Conservation (phyloP, 2,888 invertebrate genomes). For the Cetonia aurata region DNA sequence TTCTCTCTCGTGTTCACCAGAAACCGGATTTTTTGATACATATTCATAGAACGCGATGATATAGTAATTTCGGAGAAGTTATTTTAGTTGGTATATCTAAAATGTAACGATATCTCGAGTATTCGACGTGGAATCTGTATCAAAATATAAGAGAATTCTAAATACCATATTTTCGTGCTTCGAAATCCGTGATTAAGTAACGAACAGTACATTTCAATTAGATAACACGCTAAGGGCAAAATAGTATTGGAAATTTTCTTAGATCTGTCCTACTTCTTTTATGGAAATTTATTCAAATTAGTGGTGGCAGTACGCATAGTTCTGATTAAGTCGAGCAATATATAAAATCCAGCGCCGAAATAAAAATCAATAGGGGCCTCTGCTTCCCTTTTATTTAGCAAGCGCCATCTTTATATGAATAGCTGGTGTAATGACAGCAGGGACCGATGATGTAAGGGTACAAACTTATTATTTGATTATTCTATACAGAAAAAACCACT, state of each 20-base stretch:
- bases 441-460: not conserved
- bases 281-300: conserved; percentile 17
- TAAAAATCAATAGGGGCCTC: conserved; percentile 36
- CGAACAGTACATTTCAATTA: conserved; percentile 4
- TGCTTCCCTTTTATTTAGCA: conserved; percentile 13
- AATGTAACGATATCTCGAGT: conserved; percentile 26
- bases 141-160: conserved; percentile 7
- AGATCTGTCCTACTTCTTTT: not conserved
- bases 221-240: not conserved
- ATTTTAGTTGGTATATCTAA: not conserved
- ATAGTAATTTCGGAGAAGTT: conserved; percentile 23
- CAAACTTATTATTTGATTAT: no score
- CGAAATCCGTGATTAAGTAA: not conserved
- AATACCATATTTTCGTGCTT: conserved; percentile 6
- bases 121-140: conserved; percentile 18
- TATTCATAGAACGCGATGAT: conserved; percentile 54
- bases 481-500: no score
- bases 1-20: conserved; percentile 45
- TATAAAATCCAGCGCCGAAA: conserved; percentile 18
- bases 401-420: conserved; percentile 36
- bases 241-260: not conserved
- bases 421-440: conserved; percentile 26
- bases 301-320: not conserved
- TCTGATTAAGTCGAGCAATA: not conserved
- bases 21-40: conserved; percentile 59